Percentiles rank a stretch among this genome's conserved stretches.
Evolutionary conservation across 2,888 invertebrate genomes (phyloP).

Genomic region (Sycophila texana): DNA sequence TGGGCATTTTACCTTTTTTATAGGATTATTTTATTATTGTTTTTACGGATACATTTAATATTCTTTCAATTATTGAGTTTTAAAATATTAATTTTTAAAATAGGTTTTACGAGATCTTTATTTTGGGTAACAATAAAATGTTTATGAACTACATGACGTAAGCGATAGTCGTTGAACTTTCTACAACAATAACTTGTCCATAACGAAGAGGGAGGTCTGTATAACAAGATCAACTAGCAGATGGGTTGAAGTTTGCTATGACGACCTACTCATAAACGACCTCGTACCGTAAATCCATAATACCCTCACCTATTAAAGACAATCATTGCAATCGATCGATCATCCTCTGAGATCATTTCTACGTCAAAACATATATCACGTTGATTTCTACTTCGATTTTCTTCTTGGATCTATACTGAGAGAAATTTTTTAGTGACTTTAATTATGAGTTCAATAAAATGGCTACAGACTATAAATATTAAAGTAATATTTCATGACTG

Average conservation of each 20-base stretch:
- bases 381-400: no score
- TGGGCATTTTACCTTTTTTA: no score
- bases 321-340: constrained; percentile 59
- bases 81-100: background rate
- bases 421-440: no score
- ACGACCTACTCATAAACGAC: constrained; percentile 17
- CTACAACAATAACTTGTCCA: constrained; percentile 55
- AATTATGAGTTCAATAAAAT: no score
- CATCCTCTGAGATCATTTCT: constrained; percentile 54
- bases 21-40: no score
- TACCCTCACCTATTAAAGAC: background rate
- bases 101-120: no score
- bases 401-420: no score
- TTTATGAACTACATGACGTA: background rate
- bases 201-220: constrained; percentile 56
- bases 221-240: constrained; percentile 9
- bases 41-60: no score
- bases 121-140: no score
- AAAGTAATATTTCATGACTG: no score
- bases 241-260: constrained; percentile 9
- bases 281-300: background rate
- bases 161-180: background rate
- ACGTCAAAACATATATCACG: no score
- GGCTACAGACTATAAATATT: background rate
- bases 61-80: no score